Base-by-base conservation (phyloP, 2,888 invertebrate genomes). In the Cephus rjabovi region DNA sequence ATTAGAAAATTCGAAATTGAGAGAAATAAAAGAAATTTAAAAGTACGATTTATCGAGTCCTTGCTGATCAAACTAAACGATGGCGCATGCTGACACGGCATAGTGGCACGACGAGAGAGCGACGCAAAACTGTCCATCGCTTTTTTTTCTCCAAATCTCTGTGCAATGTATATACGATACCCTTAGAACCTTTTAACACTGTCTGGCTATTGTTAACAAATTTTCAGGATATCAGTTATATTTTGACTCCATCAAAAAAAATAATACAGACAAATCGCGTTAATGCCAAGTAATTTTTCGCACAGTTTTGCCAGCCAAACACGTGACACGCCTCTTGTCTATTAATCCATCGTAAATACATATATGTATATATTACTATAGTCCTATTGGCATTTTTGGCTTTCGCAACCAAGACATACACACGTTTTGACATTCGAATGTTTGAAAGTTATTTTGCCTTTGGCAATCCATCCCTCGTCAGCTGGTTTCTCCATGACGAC, bases 371-470 rank as follows among this genome's bases (percentile, higher is more conserved):
- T 56, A 56, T 56, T 40, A 23, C 23, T 23, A 56, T 23, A 23
- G 40, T 40, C 73, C 68, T 56, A 34, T 37, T 69, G 31, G 75
- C 34, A 34, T 56, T 75, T 69, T 75, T 75, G 73, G 73, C 78
- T 78, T 78, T 78, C 78, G 78, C 78, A 78, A 78, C 56, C 56
- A 73, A 35, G 56, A 73, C 73, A 37, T 34, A 69, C 75, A 75
- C 56, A 75, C 73, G 73, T 76, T 78, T 75, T 78, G 78, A 78
- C 76, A 78, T 78, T 78, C 78, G 76, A 73, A n/a, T 73, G 30
- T 30, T 75, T 76, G 78, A 78, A 78, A 78, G 78, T 78, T 56
- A 56, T 56, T 73, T 35, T 56, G 78, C 78, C 78, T 56, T 71
- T 11, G 73, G 78, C 34, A n/a, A n/a, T 71, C 71, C 71, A 71